Base-by-base conservation (phyloP, 2,888 invertebrate species). In the Ellobium chinense region DNA sequence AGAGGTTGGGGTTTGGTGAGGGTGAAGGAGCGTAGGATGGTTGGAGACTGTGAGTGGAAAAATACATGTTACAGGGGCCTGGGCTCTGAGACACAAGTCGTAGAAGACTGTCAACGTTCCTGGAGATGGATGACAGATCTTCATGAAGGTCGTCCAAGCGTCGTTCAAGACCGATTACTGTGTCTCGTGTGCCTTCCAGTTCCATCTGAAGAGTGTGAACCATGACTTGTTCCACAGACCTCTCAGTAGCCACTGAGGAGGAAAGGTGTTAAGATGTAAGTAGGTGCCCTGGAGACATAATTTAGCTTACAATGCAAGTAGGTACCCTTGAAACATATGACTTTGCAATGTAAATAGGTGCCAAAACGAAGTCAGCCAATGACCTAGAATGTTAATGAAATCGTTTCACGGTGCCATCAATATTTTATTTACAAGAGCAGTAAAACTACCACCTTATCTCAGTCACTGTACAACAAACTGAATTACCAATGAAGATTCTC, bases 131-230 rank as follows among this genome's bases (percentile, higher is more conserved):
- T 12, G 79, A 78, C 60, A 86, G 81, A 65, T 86, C 86, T 14
- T 65, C 66, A 18, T 78, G 78, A 46, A 86, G 81, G 39, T 73
- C 46, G 56, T 84, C 84, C 65, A 86, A 46, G 34, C 84, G 80
- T 14, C 80, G 75, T 73, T 89, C 89, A 4, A 90, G 82, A 65
- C 87, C 87, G 46, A 84, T 84, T 7, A 90, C 86, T n/a, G 85
- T 84, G 27, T 84, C 76, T 29, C 89, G 86, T 2, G 89, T 89
- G 39, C 87, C 88, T 70, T 90, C 89, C 36, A 90, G 84, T 73
- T 90, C 89, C 24, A 79, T 83, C 73, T 90, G 89, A 9, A 90
- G 82, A 37, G 81, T 87, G 77, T 88, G 87, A 7, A 89, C 85
- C 68, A 83, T 80, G 12, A 81, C 77, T 27, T 83, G 65, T 29